Evolutionary conservation across 2,888 invertebrate species (phyloP), one percentile per base, ranked within the genome.

Genomic region (Hypselothyrea guttata): DNA sequence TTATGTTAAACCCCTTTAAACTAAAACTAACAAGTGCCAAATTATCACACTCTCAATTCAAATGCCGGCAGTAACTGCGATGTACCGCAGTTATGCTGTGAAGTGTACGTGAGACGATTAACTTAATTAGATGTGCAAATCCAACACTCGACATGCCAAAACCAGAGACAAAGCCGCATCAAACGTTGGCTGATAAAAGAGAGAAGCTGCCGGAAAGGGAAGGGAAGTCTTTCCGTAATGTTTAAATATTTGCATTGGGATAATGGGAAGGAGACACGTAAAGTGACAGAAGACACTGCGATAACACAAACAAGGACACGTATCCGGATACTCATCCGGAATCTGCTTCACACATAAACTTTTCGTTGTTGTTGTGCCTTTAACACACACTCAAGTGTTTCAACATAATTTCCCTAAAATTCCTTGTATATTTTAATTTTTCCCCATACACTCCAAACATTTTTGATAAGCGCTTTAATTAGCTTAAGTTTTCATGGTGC

Each of bases 401-500:
- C 8, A 52, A 55, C 60, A 74, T 65, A 45, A 74, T 82, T 70
- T 70, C 44, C 44, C 42, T 30, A 30, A 64, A 60, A 59, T 53
- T 64, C 28, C 33, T 53, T 57, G 54, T 56, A 62, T 68, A 57
- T 78, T 68, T 53, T 68, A 71, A 78, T 68, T 64, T 49, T 41
- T 51, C 28, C 13, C 33, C 46, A 31, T 33, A 51, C 35, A 51
- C 54, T 35, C 22, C n/a, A 12, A 44, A 28, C 45, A 49, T 56
- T 71, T 48, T 52, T 51, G 65, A 59, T 51, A 65, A 61, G 69
- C 42, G 28, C 46, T 72, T 72, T 77, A 81, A 77, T 84, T 76
- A 73, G 73, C 82, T 76, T 56, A 66, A 76, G 65, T 60, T 79
- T 72, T 59, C 65, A 57, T 56, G 53, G 40, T 49, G 61, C 40